Percentiles rank a stretch among this genome's conserved stretches.
Evolutionary conservation across 2,888 invertebrate genomes (phyloP).

Genomic region (Meta bourneti): DNA sequence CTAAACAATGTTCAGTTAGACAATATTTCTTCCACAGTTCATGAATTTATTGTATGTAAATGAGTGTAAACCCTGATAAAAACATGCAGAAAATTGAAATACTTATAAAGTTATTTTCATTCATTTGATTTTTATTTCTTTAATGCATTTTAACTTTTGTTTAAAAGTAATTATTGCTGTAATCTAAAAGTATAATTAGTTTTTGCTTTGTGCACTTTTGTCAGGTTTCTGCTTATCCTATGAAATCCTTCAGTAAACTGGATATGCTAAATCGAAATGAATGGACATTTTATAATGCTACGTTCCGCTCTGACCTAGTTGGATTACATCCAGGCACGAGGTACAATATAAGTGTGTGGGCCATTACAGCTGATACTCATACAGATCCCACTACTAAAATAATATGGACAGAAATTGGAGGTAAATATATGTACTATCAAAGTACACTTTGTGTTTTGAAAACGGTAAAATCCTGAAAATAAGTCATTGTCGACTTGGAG

Average conservation of each 20-base stretch:
- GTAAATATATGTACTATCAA: slow-evolving; percentile 79
- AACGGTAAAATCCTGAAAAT: neutral
- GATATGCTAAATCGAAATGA: slow-evolving; percentile 63
- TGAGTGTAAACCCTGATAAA: too few relatives aligned
- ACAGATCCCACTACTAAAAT: slow-evolving; percentile 58
- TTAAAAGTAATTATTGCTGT: too few relatives aligned
- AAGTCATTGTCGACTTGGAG: neutral
- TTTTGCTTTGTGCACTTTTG: too few relatives aligned
- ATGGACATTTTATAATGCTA: slow-evolving; percentile 74
- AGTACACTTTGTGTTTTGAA: neutral
- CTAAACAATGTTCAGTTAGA: too few relatives aligned
- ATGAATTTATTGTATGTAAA: too few relatives aligned
- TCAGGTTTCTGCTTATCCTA: slow-evolving; percentile 72
- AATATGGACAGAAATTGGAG: slow-evolving; percentile 86
- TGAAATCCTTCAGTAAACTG: slow-evolving; percentile 51
- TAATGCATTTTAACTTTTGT: too few relatives aligned
- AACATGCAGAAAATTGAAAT: too few relatives aligned
- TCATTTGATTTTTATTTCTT: neutral
- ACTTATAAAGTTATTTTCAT: too few relatives aligned
- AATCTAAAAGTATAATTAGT: too few relatives aligned
- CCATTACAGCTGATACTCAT: slow-evolving; percentile 42
- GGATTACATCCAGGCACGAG: slow-evolving; percentile 69
- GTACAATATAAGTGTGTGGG: slow-evolving; percentile 75
- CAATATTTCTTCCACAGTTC: too few relatives aligned
- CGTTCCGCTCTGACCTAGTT: slow-evolving; percentile 60